phyloP scores from a whole-genome alignment of 2,797 vertebrate species.

The Salarias fasciatus region DNA sequence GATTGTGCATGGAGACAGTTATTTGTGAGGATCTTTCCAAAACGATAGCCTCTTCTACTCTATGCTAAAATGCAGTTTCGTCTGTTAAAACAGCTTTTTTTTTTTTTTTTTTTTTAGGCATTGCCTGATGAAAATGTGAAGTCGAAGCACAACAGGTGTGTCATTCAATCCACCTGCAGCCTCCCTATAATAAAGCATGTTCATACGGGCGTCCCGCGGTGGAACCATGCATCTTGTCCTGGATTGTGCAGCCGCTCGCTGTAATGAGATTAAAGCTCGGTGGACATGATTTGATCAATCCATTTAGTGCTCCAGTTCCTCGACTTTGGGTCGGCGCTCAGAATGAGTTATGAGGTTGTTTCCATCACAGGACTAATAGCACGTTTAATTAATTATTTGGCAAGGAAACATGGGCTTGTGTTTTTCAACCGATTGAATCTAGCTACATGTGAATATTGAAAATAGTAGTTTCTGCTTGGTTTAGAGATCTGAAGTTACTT shows the following conservation, averaged over 20 bases:
- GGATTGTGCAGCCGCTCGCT: not conserved
- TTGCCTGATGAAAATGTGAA: not conserved
- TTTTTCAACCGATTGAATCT: slow-evolving; percentile 14
- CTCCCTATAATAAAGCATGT: slow-evolving; percentile 11
- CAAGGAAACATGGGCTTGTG: not conserved
- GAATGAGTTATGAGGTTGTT: not conserved
- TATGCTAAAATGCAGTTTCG: not conserved
- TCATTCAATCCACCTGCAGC: slow-evolving; percentile 22
- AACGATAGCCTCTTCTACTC: slow-evolving; percentile 35
- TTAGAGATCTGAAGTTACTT: slow-evolving; percentile 1
- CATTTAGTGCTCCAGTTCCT: slow-evolving; percentile 16
- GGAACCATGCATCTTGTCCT: not conserved
- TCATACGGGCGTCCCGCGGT: slow-evolving; percentile 3
- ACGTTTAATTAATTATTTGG: not conserved
- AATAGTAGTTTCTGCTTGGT: slow-evolving; percentile 2
- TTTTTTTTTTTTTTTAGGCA: slow-evolving; percentile 9
- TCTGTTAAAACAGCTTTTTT: slow-evolving; percentile 1
- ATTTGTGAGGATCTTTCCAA: slow-evolving; percentile 11
- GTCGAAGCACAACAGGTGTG: slow-evolving; percentile 2
- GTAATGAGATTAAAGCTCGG: slow-evolving; percentile 16
- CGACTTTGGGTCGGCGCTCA: slow-evolving; percentile 4
- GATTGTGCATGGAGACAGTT: slow-evolving; percentile 12
- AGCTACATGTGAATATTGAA: not conserved
- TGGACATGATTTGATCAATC: slow-evolving; percentile 22
- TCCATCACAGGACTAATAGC: slow-evolving; percentile 10